Conservation (phyloP, 2,888 invertebrate genomes). For the Aspidiotus destructor region DNA sequence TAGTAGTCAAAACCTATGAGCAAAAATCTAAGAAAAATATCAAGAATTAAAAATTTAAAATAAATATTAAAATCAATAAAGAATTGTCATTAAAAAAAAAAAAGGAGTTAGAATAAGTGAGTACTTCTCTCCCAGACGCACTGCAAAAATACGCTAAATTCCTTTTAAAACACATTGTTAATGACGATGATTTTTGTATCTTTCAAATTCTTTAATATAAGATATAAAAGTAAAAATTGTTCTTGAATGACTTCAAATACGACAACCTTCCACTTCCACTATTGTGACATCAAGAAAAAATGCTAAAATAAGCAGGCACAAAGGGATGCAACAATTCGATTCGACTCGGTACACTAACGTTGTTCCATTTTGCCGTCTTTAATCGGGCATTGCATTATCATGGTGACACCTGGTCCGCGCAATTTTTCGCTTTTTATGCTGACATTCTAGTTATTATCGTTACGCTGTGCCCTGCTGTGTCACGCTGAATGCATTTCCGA, state of each 20-base stretch:
- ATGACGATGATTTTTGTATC: background rate
- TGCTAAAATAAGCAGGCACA: background rate
- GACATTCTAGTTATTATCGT: background rate
- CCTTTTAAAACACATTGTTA: constrained; percentile 4
- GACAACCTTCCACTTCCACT: no score
- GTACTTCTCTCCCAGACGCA: constrained; percentile 1
- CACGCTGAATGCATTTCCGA: no score
- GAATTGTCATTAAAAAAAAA: background rate
- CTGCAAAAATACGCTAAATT: constrained; percentile 1
- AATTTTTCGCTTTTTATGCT: constrained; percentile 1
- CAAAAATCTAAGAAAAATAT: constrained; percentile 3
- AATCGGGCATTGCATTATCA: constrained; percentile 2
- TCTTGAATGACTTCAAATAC: no score
- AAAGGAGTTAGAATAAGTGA: constrained; percentile 4
- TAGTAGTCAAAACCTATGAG: background rate
- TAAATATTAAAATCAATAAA: constrained; percentile 4
- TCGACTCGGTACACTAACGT: constrained; percentile 4
- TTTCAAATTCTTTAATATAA: no score
- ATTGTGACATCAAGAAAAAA: no score
- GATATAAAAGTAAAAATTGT: no score
- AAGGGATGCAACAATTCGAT: background rate
- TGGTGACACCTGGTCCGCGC: background rate
- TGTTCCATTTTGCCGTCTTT: background rate
- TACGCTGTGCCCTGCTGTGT: background rate
- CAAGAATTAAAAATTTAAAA: constrained; percentile 2